Percentiles rank a stretch among this genome's conserved stretches.
These are phyloP conservation scores for Thalpophila matura DNA, from an alignment of 2,888 invertebrate species.

Conservation along the genomic window DNA sequence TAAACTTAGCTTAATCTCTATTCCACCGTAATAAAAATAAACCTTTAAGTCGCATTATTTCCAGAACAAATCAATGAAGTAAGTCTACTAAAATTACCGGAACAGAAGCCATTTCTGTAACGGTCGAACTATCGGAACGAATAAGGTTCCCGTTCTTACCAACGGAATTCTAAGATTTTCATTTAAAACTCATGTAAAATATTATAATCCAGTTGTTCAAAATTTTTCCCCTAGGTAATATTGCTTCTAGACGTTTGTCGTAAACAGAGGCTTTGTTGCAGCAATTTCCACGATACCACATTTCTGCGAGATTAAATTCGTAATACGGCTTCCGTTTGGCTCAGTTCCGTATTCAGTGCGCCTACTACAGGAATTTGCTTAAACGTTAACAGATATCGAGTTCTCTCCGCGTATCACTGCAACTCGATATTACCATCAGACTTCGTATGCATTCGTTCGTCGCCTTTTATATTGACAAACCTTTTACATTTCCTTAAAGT, in stretches of 20 bases:
- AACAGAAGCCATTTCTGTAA: slow-evolving; percentile 39
- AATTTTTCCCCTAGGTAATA: slow-evolving; percentile 75
- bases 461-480: slow-evolving; percentile 10
- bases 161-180: slow-evolving; percentile 50
- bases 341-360: slow-evolving; percentile 79
- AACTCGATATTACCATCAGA: slow-evolving; percentile 22
- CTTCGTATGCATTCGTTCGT: background rate
- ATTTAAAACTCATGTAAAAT: slow-evolving; percentile 66
- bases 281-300: slow-evolving; percentile 88
- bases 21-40: background rate
- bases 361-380: slow-evolving; percentile 76
- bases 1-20: too few relatives aligned
- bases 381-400: slow-evolving; percentile 62
- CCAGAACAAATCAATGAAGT: slow-evolving; percentile 16
- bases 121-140: slow-evolving; percentile 36
- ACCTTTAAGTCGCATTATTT: slow-evolving; percentile 27
- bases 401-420: slow-evolving; percentile 28
- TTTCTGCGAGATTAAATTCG: slow-evolving; percentile 90
- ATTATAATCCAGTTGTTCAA: slow-evolving; percentile 71
- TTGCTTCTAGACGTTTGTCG: slow-evolving; percentile 78
- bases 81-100: slow-evolving; percentile 30
- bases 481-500: slow-evolving; percentile 9
- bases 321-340: slow-evolving; percentile 85
- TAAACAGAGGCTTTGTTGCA: slow-evolving; percentile 84
- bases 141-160: slow-evolving; percentile 30